phyloP scores from a whole-genome alignment of 2,888 invertebrate species.

The Monochamus alternatus region DNA sequence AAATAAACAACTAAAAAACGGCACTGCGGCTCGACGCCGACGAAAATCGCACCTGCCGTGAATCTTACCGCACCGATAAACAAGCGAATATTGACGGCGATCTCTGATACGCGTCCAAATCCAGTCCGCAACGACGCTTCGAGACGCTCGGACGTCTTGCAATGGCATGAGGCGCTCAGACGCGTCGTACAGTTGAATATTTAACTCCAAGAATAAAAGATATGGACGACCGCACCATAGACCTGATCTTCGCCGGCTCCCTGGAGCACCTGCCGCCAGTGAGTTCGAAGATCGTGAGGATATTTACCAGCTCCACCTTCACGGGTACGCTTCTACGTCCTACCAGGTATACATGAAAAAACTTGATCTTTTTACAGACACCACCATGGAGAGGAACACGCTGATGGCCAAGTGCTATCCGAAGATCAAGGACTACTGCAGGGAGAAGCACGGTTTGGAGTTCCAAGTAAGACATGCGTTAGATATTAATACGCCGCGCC shows the following conservation, averaged over 20 bases:
- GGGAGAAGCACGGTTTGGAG: constrained; percentile 97
- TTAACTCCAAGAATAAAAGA: constrained; percentile 16
- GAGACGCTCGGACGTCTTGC: neutral
- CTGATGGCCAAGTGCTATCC: constrained; percentile 99
- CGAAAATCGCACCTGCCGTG: neutral
- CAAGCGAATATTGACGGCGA: neutral
- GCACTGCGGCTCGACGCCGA: neutral
- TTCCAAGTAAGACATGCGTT: constrained; percentile 84
- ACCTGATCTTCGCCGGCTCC: constrained; percentile 91
- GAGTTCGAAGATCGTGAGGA: constrained; percentile 97
- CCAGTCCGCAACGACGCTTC: neutral
- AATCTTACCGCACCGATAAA: neutral
- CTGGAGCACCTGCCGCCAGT: constrained; percentile 93
- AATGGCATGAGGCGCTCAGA: no score
- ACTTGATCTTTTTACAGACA: constrained; percentile 78
- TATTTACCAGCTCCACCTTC: constrained; percentile 98
- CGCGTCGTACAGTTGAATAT: no score
- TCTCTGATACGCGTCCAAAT: neutral
- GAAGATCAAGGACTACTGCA: constrained; percentile 94
- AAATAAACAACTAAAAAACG: no score
- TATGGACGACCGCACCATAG: constrained; percentile 95
- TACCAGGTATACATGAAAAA: no score
- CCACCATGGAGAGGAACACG: constrained; percentile 97
- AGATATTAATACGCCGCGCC: constrained; percentile 44
- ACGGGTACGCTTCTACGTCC: constrained; percentile 80